Evolutionary conservation across 2,888 invertebrate species (phyloP).

Genomic region (Stenoptilia bipunctidactyla): DNA sequence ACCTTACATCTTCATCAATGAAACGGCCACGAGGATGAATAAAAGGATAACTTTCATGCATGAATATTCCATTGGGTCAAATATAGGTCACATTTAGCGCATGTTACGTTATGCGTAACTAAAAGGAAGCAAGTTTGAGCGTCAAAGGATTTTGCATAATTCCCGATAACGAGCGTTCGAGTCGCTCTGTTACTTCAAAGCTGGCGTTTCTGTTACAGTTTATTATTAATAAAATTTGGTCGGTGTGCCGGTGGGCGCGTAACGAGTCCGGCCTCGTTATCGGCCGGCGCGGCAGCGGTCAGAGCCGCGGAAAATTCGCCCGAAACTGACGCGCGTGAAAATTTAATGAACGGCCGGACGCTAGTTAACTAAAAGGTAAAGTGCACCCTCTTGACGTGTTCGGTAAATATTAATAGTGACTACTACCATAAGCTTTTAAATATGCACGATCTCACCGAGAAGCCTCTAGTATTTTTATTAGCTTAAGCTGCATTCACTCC

Average conservation of each 20-base stretch:
- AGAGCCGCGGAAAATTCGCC: conserved; percentile 69
- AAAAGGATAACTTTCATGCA: too few relatives aligned
- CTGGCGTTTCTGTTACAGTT: conserved; percentile 63
- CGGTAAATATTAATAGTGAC: conserved; percentile 71
- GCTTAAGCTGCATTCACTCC: conserved; percentile 24
- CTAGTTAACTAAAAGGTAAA: conserved; percentile 72
- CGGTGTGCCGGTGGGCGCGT: conserved; percentile 42
- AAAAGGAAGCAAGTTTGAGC: conserved; percentile 34
- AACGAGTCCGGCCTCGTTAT: conserved; percentile 54
- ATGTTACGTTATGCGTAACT: conserved; percentile 20
- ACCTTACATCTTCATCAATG: too few relatives aligned
- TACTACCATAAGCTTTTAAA: conserved; percentile 67
- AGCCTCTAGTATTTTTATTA: conserved; percentile 15
- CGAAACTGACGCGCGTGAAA: conserved; percentile 72
- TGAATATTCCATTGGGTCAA: too few relatives aligned
- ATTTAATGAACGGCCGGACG: conserved; percentile 72
- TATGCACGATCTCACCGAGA: conserved; percentile 67
- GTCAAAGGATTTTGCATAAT: conserved; percentile 66
- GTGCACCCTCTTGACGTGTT: conserved; percentile 72
- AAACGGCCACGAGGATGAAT: too few relatives aligned
- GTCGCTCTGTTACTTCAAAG: conserved; percentile 64
- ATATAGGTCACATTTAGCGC: neutral
- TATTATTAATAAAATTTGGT: conserved; percentile 70
- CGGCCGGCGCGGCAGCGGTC: conserved; percentile 47
- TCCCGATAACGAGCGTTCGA: conserved; percentile 63